These are phyloP conservation scores for Ceyx melanurus DNA, from an alignment of 2,113 vertebrate species.

Conservation along the genomic window DNA sequence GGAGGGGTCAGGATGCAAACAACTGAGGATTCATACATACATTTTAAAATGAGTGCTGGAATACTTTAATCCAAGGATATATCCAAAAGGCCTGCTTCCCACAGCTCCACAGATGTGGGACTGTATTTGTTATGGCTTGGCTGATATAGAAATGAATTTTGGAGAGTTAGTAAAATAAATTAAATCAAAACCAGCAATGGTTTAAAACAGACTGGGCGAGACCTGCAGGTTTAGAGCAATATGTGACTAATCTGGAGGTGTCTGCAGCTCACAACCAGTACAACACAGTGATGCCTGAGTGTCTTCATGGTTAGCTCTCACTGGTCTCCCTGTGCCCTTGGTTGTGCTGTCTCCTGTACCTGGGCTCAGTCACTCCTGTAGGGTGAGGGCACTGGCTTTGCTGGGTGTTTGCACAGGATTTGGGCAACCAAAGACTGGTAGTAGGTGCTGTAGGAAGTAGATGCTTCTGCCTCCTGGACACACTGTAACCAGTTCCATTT, in stretches of 20 bases:
- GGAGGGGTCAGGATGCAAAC: neutral
- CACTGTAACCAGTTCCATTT: neutral
- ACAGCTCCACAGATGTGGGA: neutral
- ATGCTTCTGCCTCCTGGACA: neutral
- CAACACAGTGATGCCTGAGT: neutral
- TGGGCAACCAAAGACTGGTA: neutral
- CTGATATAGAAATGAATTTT: neutral
- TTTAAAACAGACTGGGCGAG: neutral
- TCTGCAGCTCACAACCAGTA: neutral
- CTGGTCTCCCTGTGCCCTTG: neutral
- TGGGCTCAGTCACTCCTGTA: neutral
- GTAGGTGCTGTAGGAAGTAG: neutral
- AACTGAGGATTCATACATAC: neutral
- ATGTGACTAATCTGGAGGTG: rapidly evolving
- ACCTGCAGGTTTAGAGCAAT: neutral
- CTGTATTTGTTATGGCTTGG: neutral
- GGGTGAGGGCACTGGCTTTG: rapidly evolving
- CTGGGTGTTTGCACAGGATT: neutral
- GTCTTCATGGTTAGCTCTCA: neutral
- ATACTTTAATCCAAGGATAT: conserved; percentile 38
- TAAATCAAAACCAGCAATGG: neutral
- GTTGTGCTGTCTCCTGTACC: neutral
- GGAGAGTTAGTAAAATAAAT: neutral
- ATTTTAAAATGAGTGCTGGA: conserved; percentile 41
- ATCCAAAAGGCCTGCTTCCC: neutral